Base-by-base conservation (phyloP, 2,888 invertebrate genomes). In the Athripsodes cinereus region DNA sequence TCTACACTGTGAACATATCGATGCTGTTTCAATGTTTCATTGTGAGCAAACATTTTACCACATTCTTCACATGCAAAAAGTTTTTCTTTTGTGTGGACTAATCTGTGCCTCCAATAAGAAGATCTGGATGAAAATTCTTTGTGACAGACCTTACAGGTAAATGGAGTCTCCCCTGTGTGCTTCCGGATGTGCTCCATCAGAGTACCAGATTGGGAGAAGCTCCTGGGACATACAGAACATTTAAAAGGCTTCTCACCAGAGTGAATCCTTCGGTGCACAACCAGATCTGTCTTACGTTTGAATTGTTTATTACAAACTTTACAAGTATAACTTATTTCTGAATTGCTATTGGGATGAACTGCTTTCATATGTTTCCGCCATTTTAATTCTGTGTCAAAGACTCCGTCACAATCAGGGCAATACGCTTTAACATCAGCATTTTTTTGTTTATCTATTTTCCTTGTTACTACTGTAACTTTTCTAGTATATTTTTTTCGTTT, bases 1-100 rank as follows among this genome's bases (percentile, higher is more conserved):
- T 81, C 81, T 35, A 80, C 71, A 2, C 70, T 73, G 64, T 78
- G 78, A 0, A 75, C 76, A 1, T 65, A 65, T 46, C 70, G 69
- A 61, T 78, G 78, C 55, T 73, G 73, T 10, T 66, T 69, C 1
- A 77, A 69, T 3, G 73, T 67, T 21, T 70, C 68, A 53, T 68
- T 71, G 40, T 77, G 75, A 11, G 67, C 67, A 65, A 79, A 79
- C 20, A 68, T 69, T 60, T 74, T 74, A 1, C 68, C 68, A 52
- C 64, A 64, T 40, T 34, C 13, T 19, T 60, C 62, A 35, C 64
- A 64, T 3, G 59, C 44, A 20, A 47, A 63, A 2, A 60, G 60
- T 5, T 55, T 31, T 26, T 63, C 62, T 22, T 40, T 48, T 2
- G 60, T 58, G 51, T 64, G 64, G 1, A 63, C 61, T 5, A 53